Conservation (phyloP, 1,140 invertebrate genomes). For the Lordiphosa mommai region DNA sequence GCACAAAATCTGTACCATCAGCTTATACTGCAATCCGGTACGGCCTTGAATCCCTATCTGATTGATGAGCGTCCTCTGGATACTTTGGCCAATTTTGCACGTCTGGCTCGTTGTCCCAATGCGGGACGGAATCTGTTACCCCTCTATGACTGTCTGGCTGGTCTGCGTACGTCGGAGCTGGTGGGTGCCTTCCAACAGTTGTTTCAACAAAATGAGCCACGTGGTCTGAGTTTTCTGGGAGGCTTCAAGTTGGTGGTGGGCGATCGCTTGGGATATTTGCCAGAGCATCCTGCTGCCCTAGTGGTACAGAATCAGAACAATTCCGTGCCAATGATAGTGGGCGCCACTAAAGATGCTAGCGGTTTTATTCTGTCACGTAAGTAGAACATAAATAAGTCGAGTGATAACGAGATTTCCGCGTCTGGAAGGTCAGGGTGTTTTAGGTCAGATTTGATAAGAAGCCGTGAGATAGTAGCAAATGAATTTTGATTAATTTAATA, state of each 20-base stretch:
- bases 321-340: conserved; percentile 46
- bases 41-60: conserved; percentile 68
- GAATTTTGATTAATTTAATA: too few species aligned
- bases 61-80: conserved; percentile 58
- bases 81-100: conserved; percentile 51
- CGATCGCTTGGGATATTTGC: conserved; percentile 58
- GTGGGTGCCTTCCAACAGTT: conserved; percentile 46
- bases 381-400: conserved; percentile 1
- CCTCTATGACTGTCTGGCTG: conserved; percentile 47
- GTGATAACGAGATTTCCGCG: background rate
- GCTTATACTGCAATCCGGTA: conserved; percentile 74
- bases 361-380: conserved; percentile 73
- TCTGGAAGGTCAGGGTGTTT: background rate
- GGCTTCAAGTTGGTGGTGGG: conserved; percentile 73
- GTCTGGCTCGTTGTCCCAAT: conserved; percentile 50
- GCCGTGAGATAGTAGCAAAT: too few species aligned
- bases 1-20: conserved; percentile 56
- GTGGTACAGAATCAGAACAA: conserved; percentile 35
- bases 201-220: conserved; percentile 49
- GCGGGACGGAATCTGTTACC: conserved; percentile 11
- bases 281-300: conserved; percentile 47
- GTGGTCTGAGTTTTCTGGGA: conserved; percentile 42
- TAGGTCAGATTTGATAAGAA: too few species aligned
- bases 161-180: conserved; percentile 54
- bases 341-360: conserved; percentile 69